Conservation (phyloP, 2,113 vertebrate species). For the Pimephales promelas region DNA sequence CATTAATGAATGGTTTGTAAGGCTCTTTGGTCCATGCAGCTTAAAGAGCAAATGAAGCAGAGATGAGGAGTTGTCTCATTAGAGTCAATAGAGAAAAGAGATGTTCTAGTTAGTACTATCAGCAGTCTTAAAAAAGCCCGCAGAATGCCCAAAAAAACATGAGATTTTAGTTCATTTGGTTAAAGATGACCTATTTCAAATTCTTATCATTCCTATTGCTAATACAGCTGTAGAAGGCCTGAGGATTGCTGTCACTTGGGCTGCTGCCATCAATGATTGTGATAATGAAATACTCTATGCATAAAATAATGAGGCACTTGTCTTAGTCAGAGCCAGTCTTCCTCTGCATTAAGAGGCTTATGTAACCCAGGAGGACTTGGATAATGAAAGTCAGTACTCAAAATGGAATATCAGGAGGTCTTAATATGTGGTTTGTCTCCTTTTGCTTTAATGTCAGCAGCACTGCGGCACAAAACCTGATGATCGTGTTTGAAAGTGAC, state of each 20-base stretch:
- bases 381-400: conserved; percentile 16
- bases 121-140: background rate
- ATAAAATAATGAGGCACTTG: conserved; percentile 24
- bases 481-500: background rate
- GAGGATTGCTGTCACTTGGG: background rate
- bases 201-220: background rate
- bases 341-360: conserved; percentile 21
- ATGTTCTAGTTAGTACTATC: background rate
- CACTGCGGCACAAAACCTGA: background rate
- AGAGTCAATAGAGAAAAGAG: background rate
- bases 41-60: background rate
- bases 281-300: conserved; percentile 20
- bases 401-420: conserved; percentile 8
- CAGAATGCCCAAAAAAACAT: background rate
- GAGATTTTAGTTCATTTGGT: background rate
- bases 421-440: background rate
- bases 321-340: conserved; percentile 18
- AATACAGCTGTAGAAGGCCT: background rate
- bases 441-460: background rate
- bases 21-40: background rate
- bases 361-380: conserved; percentile 17
- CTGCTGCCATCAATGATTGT: conserved; percentile 10
- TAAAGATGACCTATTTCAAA: background rate
- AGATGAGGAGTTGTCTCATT: background rate
- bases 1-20: background rate